Evolutionary conservation across 1,140 invertebrate species (phyloP), one percentile per base, ranked within the genome.

Genomic region (Sycobia sp.): DNA sequence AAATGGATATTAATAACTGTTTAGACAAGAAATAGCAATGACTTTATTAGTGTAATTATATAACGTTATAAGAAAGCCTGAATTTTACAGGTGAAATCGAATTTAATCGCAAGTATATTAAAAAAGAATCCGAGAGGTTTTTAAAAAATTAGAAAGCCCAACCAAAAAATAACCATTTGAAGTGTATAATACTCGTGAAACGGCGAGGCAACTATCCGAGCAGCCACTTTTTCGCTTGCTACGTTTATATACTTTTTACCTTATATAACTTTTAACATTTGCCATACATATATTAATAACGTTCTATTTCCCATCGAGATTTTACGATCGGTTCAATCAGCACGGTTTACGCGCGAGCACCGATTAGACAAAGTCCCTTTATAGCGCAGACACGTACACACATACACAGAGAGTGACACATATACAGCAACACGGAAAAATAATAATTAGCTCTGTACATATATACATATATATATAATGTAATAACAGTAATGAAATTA

Each of bases 401-500:
- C n/a, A n/a, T n/a, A n/a, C n/a, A n/a, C n/a, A n/a, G n/a, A n/a
- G n/a, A n/a, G n/a, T n/a, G n/a, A n/a, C n/a, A n/a, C n/a, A n/a
- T n/a, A n/a, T n/a, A n/a, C 69, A 72, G 70, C 72, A 72, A 71
- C 67, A 55, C 49, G 39, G 62, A 36, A 16, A 65, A 55, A n/a
- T 20, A 56, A 66, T 68, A 74, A 73, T 75, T 66, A 72, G 71
- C 49, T 75, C 66, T 80, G 76, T 81, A n/a, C n/a, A n/a, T n/a
- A n/a, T n/a, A n/a, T n/a, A n/a, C n/a, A n/a, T n/a, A n/a, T n/a
- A n/a, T n/a, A 79, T 72, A 79, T 81, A 80, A 77, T 78, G 70
- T 74, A 77, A 77, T 69, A 74, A 72, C 72, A 61, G 73, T 67
- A 67, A 66, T 57, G 46, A 67, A 66, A 65, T 69, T 67, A 61